Evolutionary conservation across 30 jellyfish, hydroid and myxozoan genomes (phyloP), one percentile per base, ranked within the genome.

Genomic region (Turritopsis dohrnii): DNA sequence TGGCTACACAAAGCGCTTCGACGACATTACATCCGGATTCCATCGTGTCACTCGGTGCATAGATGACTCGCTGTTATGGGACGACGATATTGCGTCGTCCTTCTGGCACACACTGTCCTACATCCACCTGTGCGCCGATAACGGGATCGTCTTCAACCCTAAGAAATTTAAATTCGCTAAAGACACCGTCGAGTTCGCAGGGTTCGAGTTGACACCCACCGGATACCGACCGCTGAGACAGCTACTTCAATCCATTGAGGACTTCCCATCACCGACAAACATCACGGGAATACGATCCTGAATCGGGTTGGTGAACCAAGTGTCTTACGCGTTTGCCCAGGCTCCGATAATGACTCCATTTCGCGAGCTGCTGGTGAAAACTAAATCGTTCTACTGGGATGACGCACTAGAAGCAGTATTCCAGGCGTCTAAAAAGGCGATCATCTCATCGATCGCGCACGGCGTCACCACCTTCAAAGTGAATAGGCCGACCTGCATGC

Each of bases 71-170:
- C 24, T 80, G 1, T 31, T 80, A 18, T 80, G 84, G 87, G 87
- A 53, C 23, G 83, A 80, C 28, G 60, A 53, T 53, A 53, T 80
- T 7, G 25, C 87, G 5, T 17, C 7, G 27, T 53, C 87, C 3
- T 81, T 27, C 60, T 79, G 83, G 82, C 85, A 79, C 41, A 28
- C 79, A 7, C 0, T 81, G 0, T 0, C 52, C 3, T 81, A 52
- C 84, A 81, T 81, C 0, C 0, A 1, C 0, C 89, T 7, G 1
- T 84, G 90, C 69, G 73, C 80, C 0, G 29, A 0, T 0, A 84
- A 84, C 0, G 90, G 90, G 0, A 84, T 84, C 65, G 81, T 84
- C 0, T 84, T 84, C 52, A 74, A 83, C 66, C 87, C 89, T 0
- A 24, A n/a, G 0, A 83, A 83, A 52, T 83, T 83, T 54, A 1